These are phyloP conservation scores for Taurulus bubalis DNA, from an alignment of 2,113 vertebrate species.

Conservation along the genomic window DNA sequence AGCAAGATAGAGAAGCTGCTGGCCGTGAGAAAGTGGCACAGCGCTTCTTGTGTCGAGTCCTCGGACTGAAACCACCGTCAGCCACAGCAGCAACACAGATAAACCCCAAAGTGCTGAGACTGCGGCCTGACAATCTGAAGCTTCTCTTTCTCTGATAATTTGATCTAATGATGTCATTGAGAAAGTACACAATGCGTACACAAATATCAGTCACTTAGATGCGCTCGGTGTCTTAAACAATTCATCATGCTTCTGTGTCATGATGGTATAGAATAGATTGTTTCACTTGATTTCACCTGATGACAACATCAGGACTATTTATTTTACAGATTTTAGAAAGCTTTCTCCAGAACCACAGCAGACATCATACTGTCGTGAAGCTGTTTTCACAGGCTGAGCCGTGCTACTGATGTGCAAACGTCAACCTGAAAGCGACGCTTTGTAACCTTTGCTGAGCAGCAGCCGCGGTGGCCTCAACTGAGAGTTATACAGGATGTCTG, in stretches of 20 bases:
- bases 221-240: not conserved
- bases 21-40: conserved; percentile 79
- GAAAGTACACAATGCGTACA: not conserved
- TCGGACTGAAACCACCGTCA: conserved; percentile 61
- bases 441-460: not conserved
- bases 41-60: conserved; percentile 26
- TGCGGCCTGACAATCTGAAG: not conserved
- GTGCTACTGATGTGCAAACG: not conserved
- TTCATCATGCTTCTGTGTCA: not conserved
- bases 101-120: conserved; percentile 18
- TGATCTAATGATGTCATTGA: conserved; percentile 6
- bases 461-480: not conserved
- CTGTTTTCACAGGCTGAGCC: not conserved
- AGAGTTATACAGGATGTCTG: conserved; percentile 1
- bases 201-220: not conserved
- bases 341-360: not conserved
- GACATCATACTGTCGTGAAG: not conserved
- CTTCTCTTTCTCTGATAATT: conserved; percentile 4
- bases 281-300: too few species aligned
- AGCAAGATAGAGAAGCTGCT: conserved; percentile 45
- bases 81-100: conserved; percentile 41
- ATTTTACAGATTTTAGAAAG: not conserved
- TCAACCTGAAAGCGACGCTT: not conserved
- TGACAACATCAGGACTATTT: not conserved
- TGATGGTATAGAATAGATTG: too few species aligned